A percentile compares a stretch with the other conserved stretches of the same genome.
These are phyloP conservation scores for Porphyrio hochstetteri DNA, from an alignment of 2,113 vertebrate genomes.

Conservation along the genomic window DNA sequence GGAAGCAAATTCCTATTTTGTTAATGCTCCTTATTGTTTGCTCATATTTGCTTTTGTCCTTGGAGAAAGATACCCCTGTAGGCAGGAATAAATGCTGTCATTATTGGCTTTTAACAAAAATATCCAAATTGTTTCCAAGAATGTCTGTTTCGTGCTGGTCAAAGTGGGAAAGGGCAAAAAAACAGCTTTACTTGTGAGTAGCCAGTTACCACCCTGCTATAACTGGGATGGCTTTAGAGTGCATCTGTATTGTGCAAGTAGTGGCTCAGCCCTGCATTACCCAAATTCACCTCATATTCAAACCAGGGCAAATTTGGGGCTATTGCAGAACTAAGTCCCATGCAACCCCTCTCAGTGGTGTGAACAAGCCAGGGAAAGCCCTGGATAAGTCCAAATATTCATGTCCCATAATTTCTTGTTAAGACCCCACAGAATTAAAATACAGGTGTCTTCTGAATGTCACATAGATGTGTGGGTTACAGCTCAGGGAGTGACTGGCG, in stretches of 20 bases:
- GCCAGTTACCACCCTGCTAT: neutral
- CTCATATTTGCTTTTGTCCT: neutral
- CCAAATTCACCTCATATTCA: neutral
- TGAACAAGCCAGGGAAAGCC: neutral
- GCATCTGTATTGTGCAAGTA: neutral
- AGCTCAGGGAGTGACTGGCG: neutral
- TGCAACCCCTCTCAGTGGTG: neutral
- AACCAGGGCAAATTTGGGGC: neutral
- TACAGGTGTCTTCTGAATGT: neutral
- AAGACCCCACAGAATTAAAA: neutral
- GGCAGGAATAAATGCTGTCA: neutral
- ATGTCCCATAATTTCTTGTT: neutral
- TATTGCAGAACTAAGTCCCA: neutral
- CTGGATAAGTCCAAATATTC: neutral
- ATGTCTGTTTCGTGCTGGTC: neutral
- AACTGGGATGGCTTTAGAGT: neutral
- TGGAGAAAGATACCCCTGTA: neutral
- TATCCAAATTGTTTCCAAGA: neutral
- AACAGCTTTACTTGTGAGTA: neutral
- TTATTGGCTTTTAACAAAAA: neutral
- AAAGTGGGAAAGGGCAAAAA: neutral
- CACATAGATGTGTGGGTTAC: neutral
- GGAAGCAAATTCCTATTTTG: neutral
- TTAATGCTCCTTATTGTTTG: neutral
- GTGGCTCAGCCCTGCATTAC: neutral